Conservation (phyloP, 2,888 invertebrate genomes). For the Temnothorax unifasciatus region DNA sequence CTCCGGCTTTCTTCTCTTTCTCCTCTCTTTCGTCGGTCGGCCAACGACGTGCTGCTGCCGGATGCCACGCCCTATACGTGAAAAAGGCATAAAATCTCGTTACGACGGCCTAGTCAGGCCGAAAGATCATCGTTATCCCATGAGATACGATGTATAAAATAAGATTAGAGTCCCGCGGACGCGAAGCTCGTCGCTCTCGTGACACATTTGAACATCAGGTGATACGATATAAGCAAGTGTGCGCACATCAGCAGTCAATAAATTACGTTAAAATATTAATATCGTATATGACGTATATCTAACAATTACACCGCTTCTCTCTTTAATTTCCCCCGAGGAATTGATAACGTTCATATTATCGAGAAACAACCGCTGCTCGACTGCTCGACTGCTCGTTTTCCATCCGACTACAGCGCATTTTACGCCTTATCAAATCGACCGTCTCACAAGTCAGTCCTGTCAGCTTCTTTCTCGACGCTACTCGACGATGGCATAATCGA, state of each 20-base stretch:
- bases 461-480: constrained; percentile 36
- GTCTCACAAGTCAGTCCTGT: constrained; percentile 42
- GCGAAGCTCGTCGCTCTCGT: not conserved
- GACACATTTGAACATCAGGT: not conserved
- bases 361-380: not conserved
- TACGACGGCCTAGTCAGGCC: constrained; percentile 3
- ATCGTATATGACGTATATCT: not conserved
- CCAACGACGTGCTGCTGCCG: constrained; percentile 20
- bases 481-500: constrained; percentile 46
- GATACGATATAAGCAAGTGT: not conserved
- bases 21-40: constrained; percentile 22
- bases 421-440: constrained; percentile 47
- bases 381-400: constrained; percentile 32
- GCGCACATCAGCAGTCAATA: not conserved
- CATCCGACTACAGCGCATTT: constrained; percentile 44
- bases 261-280: not conserved
- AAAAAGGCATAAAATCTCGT: constrained; percentile 58
- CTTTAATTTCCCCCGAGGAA: constrained; percentile 12
- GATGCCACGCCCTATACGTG: constrained; percentile 60
- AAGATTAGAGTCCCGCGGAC: not conserved
- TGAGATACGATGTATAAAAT: not conserved
- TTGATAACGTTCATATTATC: constrained; percentile 15
- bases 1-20: constrained; percentile 49
- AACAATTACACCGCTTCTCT: not conserved
- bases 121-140: constrained; percentile 5